Evolutionary conservation across 1,140 invertebrate species (phyloP).

Genomic region (Procambarus virginalis): DNA sequence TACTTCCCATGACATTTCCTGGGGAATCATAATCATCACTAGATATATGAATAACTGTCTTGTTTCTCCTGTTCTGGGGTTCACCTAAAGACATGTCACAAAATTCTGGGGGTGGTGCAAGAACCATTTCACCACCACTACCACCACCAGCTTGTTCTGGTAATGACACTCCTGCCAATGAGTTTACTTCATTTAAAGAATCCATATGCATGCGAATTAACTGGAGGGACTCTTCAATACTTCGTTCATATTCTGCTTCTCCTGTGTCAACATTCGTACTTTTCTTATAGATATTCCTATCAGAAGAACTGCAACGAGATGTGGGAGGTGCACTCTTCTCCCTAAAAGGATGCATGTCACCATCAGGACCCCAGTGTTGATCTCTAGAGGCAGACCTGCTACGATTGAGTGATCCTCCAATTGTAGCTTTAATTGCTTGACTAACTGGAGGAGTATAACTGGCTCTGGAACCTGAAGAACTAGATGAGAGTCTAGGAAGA

Average conservation of each 20-base stretch:
- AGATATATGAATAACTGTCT: slow-evolving; percentile 64
- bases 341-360: slow-evolving; percentile 32
- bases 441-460: slow-evolving; percentile 51
- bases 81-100: slow-evolving; percentile 75
- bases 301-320: slow-evolving; percentile 12
- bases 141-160: slow-evolving; percentile 21
- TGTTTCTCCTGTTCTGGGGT: slow-evolving; percentile 33
- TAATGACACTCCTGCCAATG: slow-evolving; percentile 64
- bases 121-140: slow-evolving; percentile 73
- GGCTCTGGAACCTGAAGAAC: slow-evolving; percentile 30
- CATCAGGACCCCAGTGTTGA: slow-evolving; percentile 51
- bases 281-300: slow-evolving; percentile 34
- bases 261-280: slow-evolving; percentile 57
- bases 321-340: slow-evolving; percentile 52
- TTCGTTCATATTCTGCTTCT: slow-evolving; percentile 72
- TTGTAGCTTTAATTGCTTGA: slow-evolving; percentile 37
- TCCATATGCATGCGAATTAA: slow-evolving; percentile 75
- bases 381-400: slow-evolving; percentile 61
- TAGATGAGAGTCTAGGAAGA: slow-evolving; percentile 45
- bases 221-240: slow-evolving; percentile 74
- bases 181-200: slow-evolving; percentile 71
- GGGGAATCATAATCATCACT: slow-evolving; percentile 51
- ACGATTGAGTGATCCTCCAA: slow-evolving; percentile 62
- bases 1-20: slow-evolving; percentile 50
- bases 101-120: slow-evolving; percentile 88